phyloP scores from a whole-genome alignment of 2,888 invertebrate species.

The Axea sp. region DNA sequence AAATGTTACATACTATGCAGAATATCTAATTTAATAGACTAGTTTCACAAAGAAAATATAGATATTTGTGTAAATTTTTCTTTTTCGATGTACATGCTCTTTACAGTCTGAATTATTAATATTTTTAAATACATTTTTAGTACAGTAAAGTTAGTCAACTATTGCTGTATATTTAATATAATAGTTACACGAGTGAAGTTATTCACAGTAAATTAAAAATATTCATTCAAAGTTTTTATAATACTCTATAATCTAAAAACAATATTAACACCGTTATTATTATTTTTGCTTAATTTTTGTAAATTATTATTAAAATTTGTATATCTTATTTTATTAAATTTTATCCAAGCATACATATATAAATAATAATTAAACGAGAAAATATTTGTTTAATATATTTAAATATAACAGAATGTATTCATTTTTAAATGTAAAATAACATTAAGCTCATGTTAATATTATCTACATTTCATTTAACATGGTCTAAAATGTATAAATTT shows the following conservation, averaged over 20 bases:
- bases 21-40: slow-evolving; percentile 51
- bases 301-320: not conserved
- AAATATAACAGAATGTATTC: slow-evolving; percentile 36
- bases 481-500: slow-evolving; percentile 41
- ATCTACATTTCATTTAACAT: slow-evolving; percentile 33
- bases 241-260: slow-evolving; percentile 26
- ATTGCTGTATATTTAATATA: slow-evolving; percentile 18
- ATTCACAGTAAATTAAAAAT: slow-evolving; percentile 23
- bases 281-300: slow-evolving; percentile 1
- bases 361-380: slow-evolving; percentile 22
- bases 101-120: slow-evolving; percentile 29
- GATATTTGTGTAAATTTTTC: slow-evolving; percentile 21
- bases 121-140: slow-evolving; percentile 28
- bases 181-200: slow-evolving; percentile 24
- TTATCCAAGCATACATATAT: slow-evolving; percentile 3
- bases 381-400: slow-evolving; percentile 16
- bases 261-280: slow-evolving; percentile 24
- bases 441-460: slow-evolving; percentile 23
- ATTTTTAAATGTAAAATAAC: slow-evolving; percentile 27
- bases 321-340: slow-evolving; percentile 1
- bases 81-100: slow-evolving; percentile 26
- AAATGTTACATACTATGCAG: slow-evolving; percentile 31
- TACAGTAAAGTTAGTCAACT: slow-evolving; percentile 8
- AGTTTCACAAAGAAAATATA: slow-evolving; percentile 53
- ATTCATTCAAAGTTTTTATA: slow-evolving; percentile 16